Base-by-base conservation (phyloP, 23 tunicate genomes). In the Corella eumyota region DNA sequence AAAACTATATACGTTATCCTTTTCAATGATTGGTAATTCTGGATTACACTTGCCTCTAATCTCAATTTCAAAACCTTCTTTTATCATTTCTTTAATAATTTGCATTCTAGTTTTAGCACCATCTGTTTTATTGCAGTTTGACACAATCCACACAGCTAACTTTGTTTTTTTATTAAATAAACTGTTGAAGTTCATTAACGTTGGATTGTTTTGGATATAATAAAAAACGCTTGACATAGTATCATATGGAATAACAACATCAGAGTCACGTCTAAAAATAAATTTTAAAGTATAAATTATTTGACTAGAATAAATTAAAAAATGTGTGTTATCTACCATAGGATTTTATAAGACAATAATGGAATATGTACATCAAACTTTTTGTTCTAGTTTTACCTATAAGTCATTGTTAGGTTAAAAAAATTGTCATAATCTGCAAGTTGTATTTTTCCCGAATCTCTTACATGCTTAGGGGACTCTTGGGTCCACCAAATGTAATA, bases 91-190 rank as follows among this genome's bases (percentile, higher is more conserved):
- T n/a, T 51, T 51, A 7, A 19, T 27, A 6, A 7, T n/a, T 5
- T 6, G 6, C 21, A 51, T 7, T 19, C 57, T 51, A 6, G 6
- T n/a, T n/a, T n/a, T n/a, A n/a, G n/a, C n/a, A n/a, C n/a, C n/a
- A n/a, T n/a, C n/a, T n/a, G n/a, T 40, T 15, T 15, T 15, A 15
- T 40, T 9, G 48, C 57, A 51, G 23, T 51, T 51, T 6, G 57
- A 51, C 22, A 51, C 57, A 25, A 51, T 27, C 57, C 57, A 51
- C 5, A 51, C 23, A 25, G 57, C 57, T 19, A 51, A 51, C 57
- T 51, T n/a, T n/a, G n/a, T n/a, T n/a, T n/a, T n/a, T n/a, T n/a
- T n/a, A n/a, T n/a, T n/a, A n/a, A n/a, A n/a, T n/a, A n/a, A n/a
- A n/a, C n/a, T n/a, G n/a, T n/a, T n/a, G n/a, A n/a, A n/a, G n/a